Percentiles rank a stretch among this genome's conserved stretches.
These are phyloP conservation scores for Augiades crinisus DNA, from an alignment of 2,888 invertebrate genomes.

Conservation along the genomic window DNA sequence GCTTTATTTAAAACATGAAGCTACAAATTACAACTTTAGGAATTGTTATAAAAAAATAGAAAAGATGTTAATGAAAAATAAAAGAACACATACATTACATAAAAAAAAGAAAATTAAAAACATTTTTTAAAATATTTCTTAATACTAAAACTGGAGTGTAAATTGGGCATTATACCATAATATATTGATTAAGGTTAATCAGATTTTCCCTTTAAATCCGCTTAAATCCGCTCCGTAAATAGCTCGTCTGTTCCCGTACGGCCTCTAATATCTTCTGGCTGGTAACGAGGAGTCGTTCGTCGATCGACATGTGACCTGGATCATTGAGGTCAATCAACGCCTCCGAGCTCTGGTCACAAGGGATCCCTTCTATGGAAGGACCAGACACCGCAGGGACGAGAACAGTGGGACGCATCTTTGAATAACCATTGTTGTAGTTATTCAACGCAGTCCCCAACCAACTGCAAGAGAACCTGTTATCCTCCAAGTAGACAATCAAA, in stretches of 20 bases:
- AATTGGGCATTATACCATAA: background rate
- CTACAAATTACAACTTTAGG: too few species aligned
- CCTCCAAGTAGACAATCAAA: constrained; percentile 57
- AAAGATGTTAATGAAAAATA: too few species aligned
- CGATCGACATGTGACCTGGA: constrained; percentile 36
- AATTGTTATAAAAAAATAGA: too few species aligned
- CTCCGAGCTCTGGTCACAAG: constrained; percentile 45
- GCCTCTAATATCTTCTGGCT: constrained; percentile 64
- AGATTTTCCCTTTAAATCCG: too few species aligned
- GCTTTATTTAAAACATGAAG: too few species aligned
- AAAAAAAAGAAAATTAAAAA: too few species aligned
- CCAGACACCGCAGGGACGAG: constrained; percentile 32
- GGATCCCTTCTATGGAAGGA: constrained; percentile 59
- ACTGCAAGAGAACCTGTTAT: constrained; percentile 58
- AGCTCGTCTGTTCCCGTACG: constrained; percentile 57
- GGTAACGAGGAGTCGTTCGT: constrained; percentile 58
- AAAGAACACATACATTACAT: too few species aligned
- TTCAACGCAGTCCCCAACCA: constrained; percentile 57
- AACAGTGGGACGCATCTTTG: constrained; percentile 55
- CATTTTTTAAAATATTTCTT: background rate
- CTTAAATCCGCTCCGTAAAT: too few species aligned
- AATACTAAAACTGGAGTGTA: background rate
- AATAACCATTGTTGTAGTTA: constrained; percentile 59
- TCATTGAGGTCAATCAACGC: background rate
- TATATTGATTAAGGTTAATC: background rate